Evolutionary conservation across 2,113 vertebrate species (phyloP).

Genomic region (Stomatorhinus ivindoensis): DNA sequence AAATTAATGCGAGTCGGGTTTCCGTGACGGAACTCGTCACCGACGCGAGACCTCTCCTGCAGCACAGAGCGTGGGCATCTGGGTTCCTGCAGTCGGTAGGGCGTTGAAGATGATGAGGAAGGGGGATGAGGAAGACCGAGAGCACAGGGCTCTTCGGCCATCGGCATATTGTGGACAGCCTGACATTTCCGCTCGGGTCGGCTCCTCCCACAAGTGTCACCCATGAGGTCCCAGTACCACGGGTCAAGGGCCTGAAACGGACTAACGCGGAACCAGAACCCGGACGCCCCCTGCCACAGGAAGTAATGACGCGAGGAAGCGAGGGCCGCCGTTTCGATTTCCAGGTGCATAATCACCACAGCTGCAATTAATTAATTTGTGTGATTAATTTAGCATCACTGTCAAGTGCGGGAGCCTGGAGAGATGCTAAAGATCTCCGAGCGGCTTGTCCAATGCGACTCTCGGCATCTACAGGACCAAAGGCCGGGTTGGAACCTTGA

Average conservation of each 20-base stretch:
- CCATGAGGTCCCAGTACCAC: neutral
- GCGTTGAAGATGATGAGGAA: neutral
- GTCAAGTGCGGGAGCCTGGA: slow-evolving; percentile 37
- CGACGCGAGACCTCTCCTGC: neutral
- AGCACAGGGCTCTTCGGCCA: neutral
- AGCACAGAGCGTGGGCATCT: neutral
- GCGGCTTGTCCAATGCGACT: slow-evolving; percentile 33
- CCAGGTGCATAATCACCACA: slow-evolving; percentile 40
- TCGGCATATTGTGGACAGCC: neutral
- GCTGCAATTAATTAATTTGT: slow-evolving; percentile 30
- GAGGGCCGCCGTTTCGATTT: slow-evolving; percentile 26
- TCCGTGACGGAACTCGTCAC: neutral
- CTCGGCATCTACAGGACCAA: slow-evolving; percentile 30
- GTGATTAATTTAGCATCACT: slow-evolving; percentile 41
- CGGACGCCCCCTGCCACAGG: neutral
- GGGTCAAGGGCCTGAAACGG: neutral
- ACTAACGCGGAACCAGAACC: neutral
- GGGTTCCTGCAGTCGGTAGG: neutral
- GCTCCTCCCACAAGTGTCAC: neutral
- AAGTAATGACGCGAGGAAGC: neutral
- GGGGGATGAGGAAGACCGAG: neutral
- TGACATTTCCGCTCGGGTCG: neutral
- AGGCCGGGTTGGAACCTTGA: neutral
- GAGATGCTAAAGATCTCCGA: slow-evolving; percentile 40
- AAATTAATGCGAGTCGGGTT: neutral